Percentiles rank a stretch among this genome's conserved stretches.
Conservation (phyloP, 1,140 invertebrate species). For the Acyrthosiphon pisum region DNA sequence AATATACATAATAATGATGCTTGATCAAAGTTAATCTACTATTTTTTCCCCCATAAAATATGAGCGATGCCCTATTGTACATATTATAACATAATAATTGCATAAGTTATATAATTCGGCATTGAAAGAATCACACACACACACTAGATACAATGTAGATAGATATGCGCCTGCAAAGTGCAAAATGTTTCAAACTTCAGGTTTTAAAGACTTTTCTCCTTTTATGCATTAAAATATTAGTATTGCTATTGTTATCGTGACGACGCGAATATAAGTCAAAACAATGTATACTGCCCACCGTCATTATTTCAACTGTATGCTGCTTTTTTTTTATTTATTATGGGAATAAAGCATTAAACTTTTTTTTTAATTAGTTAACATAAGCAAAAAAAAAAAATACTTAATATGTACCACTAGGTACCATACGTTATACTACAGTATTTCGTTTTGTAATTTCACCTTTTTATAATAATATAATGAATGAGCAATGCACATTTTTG, state of each 20-base stretch:
- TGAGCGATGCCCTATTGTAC: background rate
- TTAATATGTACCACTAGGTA: background rate
- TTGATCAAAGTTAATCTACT: no score
- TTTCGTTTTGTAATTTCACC: background rate
- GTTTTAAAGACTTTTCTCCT: background rate
- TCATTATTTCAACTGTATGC: background rate
- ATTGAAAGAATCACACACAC: background rate
- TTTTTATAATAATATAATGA: background rate
- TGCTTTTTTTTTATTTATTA: background rate
- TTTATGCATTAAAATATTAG: background rate
- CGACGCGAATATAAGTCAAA: background rate
- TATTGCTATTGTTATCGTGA: background rate
- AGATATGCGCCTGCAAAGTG: background rate
- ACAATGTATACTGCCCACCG: background rate
- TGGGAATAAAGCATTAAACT: background rate
- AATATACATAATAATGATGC: no score
- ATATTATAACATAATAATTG: background rate
- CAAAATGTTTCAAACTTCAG: background rate
- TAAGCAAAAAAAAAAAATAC: background rate
- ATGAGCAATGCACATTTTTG: background rate
- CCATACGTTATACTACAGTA: background rate
- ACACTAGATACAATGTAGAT: background rate
- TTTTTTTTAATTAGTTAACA: background rate
- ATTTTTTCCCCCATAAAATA: background rate
- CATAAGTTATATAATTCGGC: background rate